These are phyloP conservation scores for Cetonia aurata DNA, from an alignment of 2,888 invertebrate species.

Conservation along the genomic window DNA sequence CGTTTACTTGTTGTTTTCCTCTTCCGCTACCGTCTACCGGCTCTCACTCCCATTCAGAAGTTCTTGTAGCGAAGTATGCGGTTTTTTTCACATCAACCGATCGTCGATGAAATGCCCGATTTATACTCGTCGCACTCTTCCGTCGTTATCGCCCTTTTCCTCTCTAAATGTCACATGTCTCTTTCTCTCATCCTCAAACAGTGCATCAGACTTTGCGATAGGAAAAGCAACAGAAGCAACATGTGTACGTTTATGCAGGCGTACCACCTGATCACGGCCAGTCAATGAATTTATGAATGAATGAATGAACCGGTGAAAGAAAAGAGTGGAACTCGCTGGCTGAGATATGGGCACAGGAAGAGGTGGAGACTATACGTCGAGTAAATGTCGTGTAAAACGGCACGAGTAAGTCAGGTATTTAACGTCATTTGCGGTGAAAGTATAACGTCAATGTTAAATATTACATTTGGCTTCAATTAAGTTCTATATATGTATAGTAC, in stretches of 20 bases:
- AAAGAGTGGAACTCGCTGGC: conserved; percentile 18
- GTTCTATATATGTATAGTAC: too few species aligned
- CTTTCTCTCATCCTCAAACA: conserved; percentile 11
- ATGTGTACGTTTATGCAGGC: not conserved
- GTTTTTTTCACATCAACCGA: conserved; percentile 15
- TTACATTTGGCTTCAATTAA: too few species aligned
- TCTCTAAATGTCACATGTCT: not conserved
- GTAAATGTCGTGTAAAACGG: conserved; percentile 4
- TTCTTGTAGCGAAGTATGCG: conserved; percentile 7
- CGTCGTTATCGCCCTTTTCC: not conserved
- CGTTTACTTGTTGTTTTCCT: conserved; percentile 43
- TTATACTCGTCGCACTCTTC: conserved; percentile 13
- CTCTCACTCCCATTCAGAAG: conserved; percentile 31
- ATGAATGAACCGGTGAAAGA: not conserved
- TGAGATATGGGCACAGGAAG: conserved; percentile 25
- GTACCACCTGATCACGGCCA: conserved; percentile 30
- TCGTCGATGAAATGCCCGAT: conserved; percentile 27
- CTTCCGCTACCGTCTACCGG: conserved; percentile 42
- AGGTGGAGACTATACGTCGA: conserved; percentile 15
- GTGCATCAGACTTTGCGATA: conserved; percentile 1
- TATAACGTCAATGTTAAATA: too few species aligned
- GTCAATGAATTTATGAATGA: conserved; percentile 41
- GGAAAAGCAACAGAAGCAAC: conserved; percentile 19
- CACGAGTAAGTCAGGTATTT: not conserved
- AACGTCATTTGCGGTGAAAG: too few species aligned